Conservation (phyloP, 1,140 invertebrate species). For the Ylistrum balloti region DNA sequence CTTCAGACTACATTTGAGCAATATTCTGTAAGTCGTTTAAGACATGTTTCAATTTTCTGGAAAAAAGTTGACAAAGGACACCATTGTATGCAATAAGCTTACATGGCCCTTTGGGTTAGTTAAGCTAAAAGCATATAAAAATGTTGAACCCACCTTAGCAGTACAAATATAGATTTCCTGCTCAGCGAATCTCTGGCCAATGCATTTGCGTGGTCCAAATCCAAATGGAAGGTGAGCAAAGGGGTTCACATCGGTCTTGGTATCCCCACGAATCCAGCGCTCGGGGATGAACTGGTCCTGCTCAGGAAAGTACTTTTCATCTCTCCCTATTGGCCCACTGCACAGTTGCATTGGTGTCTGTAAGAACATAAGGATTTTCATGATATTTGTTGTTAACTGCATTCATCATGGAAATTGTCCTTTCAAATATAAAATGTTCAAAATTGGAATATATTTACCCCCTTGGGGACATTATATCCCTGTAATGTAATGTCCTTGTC, state of each 20-base stretch:
- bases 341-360: slow-evolving; percentile 50
- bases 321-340: slow-evolving; percentile 1
- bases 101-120: no score
- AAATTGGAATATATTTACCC: slow-evolving; percentile 40
- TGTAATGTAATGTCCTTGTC: slow-evolving; percentile 47
- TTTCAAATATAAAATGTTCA: no score
- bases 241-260: slow-evolving; percentile 84
- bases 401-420: no score
- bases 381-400: no score
- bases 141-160: slow-evolving; percentile 88
- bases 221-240: slow-evolving; percentile 93
- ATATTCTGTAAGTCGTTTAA: no score
- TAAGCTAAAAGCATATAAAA: no score
- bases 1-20: no score
- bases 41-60: no score
- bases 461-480: slow-evolving; percentile 48
- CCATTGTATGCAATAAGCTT: no score
- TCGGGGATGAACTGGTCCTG: slow-evolving; percentile 63
- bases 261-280: slow-evolving; percentile 60
- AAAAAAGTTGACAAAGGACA: no score
- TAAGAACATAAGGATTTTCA: no score
- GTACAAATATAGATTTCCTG: slow-evolving; percentile 91
- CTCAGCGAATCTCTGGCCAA: slow-evolving; percentile 93
- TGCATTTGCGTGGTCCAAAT: slow-evolving; percentile 92
- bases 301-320: slow-evolving; percentile 57